These are phyloP conservation scores for Orius insidiosus DNA, from an alignment of 1,140 invertebrate genomes.

Conservation along the genomic window DNA sequence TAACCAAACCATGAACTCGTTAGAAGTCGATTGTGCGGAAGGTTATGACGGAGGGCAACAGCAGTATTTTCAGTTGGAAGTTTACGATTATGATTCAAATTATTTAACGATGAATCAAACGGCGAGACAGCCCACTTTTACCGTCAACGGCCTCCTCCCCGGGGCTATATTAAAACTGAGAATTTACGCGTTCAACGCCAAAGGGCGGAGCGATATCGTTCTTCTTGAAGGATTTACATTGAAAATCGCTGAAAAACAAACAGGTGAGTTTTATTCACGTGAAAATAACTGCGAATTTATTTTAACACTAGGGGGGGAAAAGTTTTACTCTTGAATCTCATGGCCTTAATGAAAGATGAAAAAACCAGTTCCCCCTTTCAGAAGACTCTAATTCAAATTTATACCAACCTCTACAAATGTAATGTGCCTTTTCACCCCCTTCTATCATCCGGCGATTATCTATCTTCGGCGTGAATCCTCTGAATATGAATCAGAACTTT, in stretches of 20 bases:
- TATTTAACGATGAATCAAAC: conserved; percentile 47
- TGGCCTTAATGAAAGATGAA: background rate
- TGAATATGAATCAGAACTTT: no score
- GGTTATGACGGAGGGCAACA: conserved; percentile 64
- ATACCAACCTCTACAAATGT: background rate
- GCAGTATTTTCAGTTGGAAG: conserved; percentile 52
- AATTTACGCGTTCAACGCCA: conserved; percentile 66
- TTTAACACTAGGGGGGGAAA: no score
- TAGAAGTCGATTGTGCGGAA: conserved; percentile 57
- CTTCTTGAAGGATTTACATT: conserved; percentile 44
- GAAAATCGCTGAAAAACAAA: conserved; percentile 61
- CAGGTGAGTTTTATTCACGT: conserved; percentile 34
- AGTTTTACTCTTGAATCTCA: background rate
- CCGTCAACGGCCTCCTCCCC: conserved; percentile 46
- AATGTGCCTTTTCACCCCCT: background rate
- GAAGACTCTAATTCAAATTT: no score
- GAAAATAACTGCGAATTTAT: no score
- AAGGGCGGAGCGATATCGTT: conserved; percentile 56
- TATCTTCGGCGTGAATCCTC: no score
- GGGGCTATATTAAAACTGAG: conserved; percentile 48
- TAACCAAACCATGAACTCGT: conserved; percentile 61
- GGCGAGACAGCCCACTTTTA: conserved; percentile 44
- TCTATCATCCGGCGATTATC: no score
- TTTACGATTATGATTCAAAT: conserved; percentile 47
- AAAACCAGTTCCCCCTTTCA: no score